Conservation (phyloP, 2,797 vertebrate genomes). For the Trachops cirrhosus region DNA sequence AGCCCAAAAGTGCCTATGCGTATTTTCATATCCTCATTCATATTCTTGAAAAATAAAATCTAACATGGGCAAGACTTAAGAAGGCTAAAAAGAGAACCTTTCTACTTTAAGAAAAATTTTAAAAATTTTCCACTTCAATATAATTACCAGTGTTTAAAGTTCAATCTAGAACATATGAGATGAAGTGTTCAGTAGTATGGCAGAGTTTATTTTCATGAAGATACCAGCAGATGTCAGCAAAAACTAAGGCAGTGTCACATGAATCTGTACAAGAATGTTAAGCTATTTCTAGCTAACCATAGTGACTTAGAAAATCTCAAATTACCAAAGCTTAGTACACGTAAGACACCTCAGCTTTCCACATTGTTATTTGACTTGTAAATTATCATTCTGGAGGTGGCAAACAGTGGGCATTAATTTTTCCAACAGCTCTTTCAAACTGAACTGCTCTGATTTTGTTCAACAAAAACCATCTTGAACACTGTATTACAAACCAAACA, state of each 20-base stretch:
- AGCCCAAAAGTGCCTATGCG: background rate
- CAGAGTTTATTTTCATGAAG: conserved; percentile 23
- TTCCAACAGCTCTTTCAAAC: background rate
- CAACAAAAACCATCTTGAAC: background rate
- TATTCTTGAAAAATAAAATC: background rate
- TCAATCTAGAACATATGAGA: background rate
- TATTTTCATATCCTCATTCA: background rate
- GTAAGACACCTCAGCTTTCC: background rate
- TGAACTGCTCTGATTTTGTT: background rate
- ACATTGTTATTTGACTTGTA: background rate
- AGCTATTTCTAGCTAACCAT: background rate
- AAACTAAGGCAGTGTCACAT: conserved; percentile 41
- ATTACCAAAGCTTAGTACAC: background rate
- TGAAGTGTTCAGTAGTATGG: background rate
- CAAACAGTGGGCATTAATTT: background rate
- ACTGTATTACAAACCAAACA: background rate
- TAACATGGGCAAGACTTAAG: background rate
- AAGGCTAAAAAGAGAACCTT: background rate
- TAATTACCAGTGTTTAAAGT: background rate
- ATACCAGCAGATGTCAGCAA: conserved; percentile 79
- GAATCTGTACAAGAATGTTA: background rate
- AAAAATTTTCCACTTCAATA: background rate
- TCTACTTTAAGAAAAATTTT: background rate
- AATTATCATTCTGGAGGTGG: background rate
- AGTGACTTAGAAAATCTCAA: background rate